Evolutionary conservation across 2,797 vertebrate species (phyloP).

Genomic region (Macropodus opercularis): DNA sequence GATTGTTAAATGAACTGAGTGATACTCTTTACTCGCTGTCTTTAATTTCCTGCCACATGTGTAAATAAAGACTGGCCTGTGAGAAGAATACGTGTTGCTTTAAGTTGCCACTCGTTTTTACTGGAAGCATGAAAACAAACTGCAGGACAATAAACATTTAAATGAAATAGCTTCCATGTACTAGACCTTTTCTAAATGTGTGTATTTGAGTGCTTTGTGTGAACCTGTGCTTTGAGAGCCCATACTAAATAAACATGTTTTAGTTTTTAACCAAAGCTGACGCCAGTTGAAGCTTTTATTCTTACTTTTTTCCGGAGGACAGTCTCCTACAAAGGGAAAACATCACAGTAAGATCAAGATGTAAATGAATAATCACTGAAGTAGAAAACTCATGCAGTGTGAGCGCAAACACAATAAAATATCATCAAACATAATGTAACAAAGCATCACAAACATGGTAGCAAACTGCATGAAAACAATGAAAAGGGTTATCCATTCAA

Average conservation of each 20-base stretch:
- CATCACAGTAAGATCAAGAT: too few species aligned
- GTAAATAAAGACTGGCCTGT: slow-evolving; percentile 48
- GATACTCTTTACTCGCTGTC: slow-evolving; percentile 43
- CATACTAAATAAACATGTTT: too few species aligned
- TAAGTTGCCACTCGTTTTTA: slow-evolving; percentile 39
- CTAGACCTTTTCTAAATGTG: neutral
- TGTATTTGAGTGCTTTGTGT: neutral
- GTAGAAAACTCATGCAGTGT: neutral
- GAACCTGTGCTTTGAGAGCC: too few species aligned
- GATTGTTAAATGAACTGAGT: slow-evolving; percentile 55
- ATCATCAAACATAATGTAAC: neutral
- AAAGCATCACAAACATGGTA: neutral
- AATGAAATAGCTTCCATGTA: neutral
- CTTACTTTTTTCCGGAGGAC: too few species aligned
- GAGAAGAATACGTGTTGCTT: slow-evolving; percentile 37
- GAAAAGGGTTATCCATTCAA: too few species aligned
- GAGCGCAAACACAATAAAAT: neutral
- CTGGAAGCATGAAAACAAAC: slow-evolving; percentile 19
- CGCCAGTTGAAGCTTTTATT: too few species aligned
- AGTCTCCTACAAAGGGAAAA: too few species aligned
- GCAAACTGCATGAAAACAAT: neutral
- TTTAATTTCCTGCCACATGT: slow-evolving; percentile 65
- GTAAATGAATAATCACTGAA: neutral
- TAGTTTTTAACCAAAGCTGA: too few species aligned
- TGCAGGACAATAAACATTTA: slow-evolving; percentile 5